Evolutionary conservation across 2,888 invertebrate genomes (phyloP).

Genomic region (Campoletis raptor): DNA sequence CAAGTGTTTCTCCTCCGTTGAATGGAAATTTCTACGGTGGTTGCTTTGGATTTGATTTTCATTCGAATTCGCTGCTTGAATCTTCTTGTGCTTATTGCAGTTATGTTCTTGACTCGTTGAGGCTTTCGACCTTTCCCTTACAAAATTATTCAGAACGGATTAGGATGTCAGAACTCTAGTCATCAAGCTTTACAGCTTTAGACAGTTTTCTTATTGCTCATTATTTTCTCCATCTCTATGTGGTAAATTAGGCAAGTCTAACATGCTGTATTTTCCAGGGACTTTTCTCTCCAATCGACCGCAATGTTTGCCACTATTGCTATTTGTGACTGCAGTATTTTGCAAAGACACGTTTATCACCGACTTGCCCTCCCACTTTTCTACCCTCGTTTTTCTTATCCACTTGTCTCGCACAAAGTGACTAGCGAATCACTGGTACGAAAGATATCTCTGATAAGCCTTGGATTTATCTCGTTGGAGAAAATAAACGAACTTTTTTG

Average conservation of each 20-base stretch:
- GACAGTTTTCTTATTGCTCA: constrained; percentile 26
- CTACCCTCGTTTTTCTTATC: background rate
- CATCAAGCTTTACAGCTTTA: background rate
- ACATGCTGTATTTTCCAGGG: background rate
- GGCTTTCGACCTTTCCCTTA: background rate
- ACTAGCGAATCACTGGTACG: constrained; percentile 12
- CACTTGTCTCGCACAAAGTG: constrained; percentile 6
- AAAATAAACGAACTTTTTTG: constrained; percentile 30
- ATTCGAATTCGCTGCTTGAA: background rate
- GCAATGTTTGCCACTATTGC: constrained; percentile 6
- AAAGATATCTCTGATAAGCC: constrained; percentile 55
- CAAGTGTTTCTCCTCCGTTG: background rate
- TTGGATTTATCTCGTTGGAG: constrained; percentile 60
- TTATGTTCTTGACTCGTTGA: background rate
- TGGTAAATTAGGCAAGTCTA: constrained; percentile 14
- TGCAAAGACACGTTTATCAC: constrained; percentile 1
- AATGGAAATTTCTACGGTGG: background rate
- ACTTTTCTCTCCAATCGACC: background rate
- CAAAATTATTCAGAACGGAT: background rate
- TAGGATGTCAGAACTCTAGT: background rate
- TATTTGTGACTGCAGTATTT: constrained; percentile 19
- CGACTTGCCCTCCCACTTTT: background rate
- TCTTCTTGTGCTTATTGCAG: background rate
- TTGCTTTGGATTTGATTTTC: constrained; percentile 9
- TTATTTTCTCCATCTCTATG: constrained; percentile 31